phyloP scores from a whole-genome alignment of 2,888 invertebrate genomes.

The Hirtodrosophila duncani region DNA sequence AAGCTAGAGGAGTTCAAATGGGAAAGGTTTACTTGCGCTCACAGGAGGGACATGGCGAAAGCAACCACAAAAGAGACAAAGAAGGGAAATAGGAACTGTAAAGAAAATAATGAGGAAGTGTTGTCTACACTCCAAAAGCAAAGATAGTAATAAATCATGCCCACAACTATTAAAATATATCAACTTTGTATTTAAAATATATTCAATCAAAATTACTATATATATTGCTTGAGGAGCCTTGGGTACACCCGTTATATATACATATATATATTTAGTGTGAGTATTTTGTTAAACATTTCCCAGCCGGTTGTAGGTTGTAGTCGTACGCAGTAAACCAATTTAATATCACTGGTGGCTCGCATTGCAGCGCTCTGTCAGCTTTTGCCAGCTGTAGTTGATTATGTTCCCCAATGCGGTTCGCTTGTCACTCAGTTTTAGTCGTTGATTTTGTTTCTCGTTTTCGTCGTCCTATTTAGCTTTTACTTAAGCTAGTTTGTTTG shows the following conservation, averaged over 20 bases:
- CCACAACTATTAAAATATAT: no score
- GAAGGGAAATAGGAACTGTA: no score
- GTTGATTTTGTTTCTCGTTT: conserved; percentile 23
- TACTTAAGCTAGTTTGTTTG: conserved; percentile 11
- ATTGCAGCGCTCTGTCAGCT: conserved; percentile 38
- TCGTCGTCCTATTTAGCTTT: conserved; percentile 21
- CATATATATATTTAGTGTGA: background rate
- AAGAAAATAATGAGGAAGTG: no score
- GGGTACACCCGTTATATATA: background rate
- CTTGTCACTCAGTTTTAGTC: conserved; percentile 47
- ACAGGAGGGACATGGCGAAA: no score
- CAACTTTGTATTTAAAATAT: no score
- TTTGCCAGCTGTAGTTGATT: conserved; percentile 53
- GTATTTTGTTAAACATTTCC: conserved; percentile 23
- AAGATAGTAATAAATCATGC: no score
- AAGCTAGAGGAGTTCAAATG: no score
- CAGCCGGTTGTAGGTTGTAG: conserved; percentile 2
- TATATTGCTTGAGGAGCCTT: no score
- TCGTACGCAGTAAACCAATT: conserved; percentile 61
- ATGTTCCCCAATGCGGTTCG: conserved; percentile 46
- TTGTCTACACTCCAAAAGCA: no score
- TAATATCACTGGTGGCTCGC: conserved; percentile 38
- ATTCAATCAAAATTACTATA: no score
- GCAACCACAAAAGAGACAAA: no score
- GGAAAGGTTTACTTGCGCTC: no score